Evolutionary conservation across 2,888 invertebrate species (phyloP).

Genomic region (Cheilosia grossa): DNA sequence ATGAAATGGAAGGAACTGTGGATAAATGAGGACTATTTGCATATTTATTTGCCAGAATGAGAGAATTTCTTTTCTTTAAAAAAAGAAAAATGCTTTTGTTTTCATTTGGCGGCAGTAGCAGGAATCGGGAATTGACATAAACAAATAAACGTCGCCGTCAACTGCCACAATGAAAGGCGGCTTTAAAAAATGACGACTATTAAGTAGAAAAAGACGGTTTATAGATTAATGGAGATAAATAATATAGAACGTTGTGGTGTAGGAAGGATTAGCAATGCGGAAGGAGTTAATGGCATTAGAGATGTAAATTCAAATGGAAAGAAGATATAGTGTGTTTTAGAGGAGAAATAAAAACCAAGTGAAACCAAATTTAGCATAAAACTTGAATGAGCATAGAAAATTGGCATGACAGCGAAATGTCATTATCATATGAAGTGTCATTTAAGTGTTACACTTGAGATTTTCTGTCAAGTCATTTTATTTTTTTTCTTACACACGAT

Average conservation of each 20-base stretch:
- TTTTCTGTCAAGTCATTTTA: constrained; percentile 8
- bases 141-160: constrained; percentile 65
- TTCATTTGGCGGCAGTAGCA: constrained; percentile 49
- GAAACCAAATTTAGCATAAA: constrained; percentile 46
- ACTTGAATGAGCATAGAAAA: constrained; percentile 52
- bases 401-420: constrained; percentile 41
- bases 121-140: constrained; percentile 60
- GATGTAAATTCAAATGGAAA: constrained; percentile 63
- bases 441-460: constrained; percentile 30
- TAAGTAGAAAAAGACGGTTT: background rate
- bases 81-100: constrained; percentile 18
- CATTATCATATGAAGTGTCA: constrained; percentile 58
- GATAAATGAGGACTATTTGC: constrained; percentile 74
- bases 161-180: constrained; percentile 21
- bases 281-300: constrained; percentile 67
- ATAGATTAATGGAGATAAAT: constrained; percentile 35
- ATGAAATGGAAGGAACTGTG: constrained; percentile 74
- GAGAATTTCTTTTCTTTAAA: constrained; percentile 16
- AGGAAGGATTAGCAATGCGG: constrained; percentile 60
- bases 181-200: constrained; percentile 31
- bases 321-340: constrained; percentile 24
- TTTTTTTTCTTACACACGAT: background rate
- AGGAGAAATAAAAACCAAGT: constrained; percentile 20
- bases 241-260: constrained; percentile 5
- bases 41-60: constrained; percentile 62